A percentile compares a stretch with the other conserved stretches of the same genome.
phyloP scores from a whole-genome alignment of 2,888 invertebrate species.

The Odontocolon sp. region DNA sequence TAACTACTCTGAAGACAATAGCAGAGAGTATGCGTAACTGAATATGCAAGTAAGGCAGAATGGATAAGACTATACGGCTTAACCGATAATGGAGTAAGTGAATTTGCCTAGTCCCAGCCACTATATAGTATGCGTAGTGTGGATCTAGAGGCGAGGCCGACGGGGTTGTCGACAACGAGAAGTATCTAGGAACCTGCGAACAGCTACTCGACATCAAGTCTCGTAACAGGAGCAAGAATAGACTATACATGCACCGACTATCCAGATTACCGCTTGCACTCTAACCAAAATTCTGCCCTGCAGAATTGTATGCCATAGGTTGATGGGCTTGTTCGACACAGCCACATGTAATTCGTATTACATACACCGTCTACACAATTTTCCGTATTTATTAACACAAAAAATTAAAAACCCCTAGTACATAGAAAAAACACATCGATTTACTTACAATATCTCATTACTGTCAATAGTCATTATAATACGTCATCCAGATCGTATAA shows the following conservation, averaged over 20 bases:
- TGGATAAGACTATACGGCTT: constrained; percentile 8
- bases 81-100: constrained; percentile 48
- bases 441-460: too few relatives aligned
- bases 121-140: background rate
- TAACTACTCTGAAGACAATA: too few relatives aligned
- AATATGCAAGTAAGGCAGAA: constrained; percentile 9
- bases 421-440: too few relatives aligned
- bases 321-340: background rate
- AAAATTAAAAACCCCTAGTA: too few relatives aligned
- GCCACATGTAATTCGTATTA: background rate
- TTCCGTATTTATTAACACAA: background rate
- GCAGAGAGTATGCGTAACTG: constrained; percentile 5
- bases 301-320: background rate
- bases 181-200: background rate
- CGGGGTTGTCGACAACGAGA: constrained; percentile 3
- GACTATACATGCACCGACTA: background rate
- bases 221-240: background rate
- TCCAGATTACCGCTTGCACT: constrained; percentile 34
- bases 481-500: too few relatives aligned
- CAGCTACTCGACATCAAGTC: constrained; percentile 5
- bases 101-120: constrained; percentile 23
- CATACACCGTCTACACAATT: background rate
- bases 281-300: constrained; percentile 8
- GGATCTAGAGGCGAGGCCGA: constrained; percentile 10
- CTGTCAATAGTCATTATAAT: too few relatives aligned